A percentile compares a stretch with the other conserved stretches of the same genome.
Evolutionary conservation across 2,113 vertebrate species (phyloP).

Genomic region (Uropsilus gracilis): DNA sequence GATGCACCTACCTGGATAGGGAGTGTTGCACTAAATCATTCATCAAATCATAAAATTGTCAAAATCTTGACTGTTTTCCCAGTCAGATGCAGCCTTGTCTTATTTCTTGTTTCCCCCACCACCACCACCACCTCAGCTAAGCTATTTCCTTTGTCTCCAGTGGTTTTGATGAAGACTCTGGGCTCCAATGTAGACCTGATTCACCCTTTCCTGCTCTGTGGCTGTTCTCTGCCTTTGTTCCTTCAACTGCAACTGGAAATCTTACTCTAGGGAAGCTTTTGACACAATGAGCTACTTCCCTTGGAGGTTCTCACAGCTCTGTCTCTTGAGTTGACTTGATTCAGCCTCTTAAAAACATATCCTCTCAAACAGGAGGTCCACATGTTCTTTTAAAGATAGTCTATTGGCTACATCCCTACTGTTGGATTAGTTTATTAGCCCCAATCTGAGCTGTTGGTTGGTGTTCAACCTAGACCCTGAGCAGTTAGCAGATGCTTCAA

Average conservation of each 20-base stretch:
- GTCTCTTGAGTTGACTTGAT: not conserved
- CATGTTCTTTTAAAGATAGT: not conserved
- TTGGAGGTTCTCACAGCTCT: not conserved
- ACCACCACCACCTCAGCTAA: not conserved
- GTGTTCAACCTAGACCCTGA: not conserved
- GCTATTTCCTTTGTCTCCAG: not conserved
- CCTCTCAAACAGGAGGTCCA: not conserved
- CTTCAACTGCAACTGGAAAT: not conserved
- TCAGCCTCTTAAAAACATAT: not conserved
- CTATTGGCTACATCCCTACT: not conserved
- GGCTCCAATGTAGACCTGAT: not conserved
- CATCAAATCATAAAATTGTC: not conserved
- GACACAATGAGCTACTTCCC: not conserved
- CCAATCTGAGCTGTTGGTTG: not conserved
- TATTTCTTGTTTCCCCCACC: not conserved
- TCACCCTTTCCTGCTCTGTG: not conserved
- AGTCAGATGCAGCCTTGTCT: not conserved
- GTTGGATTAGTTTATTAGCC: not conserved
- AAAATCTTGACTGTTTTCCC: not conserved
- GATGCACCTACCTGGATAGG: no score
- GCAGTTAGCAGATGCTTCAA: not conserved
- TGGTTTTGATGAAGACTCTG: not conserved
- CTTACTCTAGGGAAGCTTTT: not conserved
- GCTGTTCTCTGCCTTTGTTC: not conserved
- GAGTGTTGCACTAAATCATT: no score